These are phyloP conservation scores for Hephaestus fuliginosus DNA, from an alignment of 2,797 vertebrate species.

Conservation along the genomic window DNA sequence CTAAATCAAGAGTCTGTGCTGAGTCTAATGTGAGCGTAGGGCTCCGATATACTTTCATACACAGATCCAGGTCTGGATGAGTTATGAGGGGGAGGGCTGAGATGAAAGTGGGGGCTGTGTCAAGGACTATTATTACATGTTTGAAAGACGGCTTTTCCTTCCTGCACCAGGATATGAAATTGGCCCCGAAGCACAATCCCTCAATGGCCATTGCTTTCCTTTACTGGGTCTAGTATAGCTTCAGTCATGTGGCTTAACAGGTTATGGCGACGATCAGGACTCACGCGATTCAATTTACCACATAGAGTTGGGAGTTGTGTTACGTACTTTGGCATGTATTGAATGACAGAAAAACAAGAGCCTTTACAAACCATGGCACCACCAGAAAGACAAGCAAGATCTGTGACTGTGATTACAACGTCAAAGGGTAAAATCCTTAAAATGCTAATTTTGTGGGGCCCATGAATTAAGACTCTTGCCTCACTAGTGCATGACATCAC, in stretches of 20 bases:
- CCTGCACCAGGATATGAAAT: constrained; percentile 64
- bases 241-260: constrained; percentile 41
- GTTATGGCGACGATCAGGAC: constrained; percentile 25
- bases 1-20: constrained; percentile 42
- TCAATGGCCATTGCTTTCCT: constrained; percentile 37
- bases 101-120: constrained; percentile 64
- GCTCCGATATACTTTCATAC: constrained; percentile 37
- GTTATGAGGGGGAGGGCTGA: constrained; percentile 56
- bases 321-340: constrained; percentile 19
- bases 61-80: constrained; percentile 48
- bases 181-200: constrained; percentile 52
- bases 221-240: constrained; percentile 43
- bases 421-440: constrained; percentile 11
- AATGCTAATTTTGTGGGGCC: constrained; percentile 16
- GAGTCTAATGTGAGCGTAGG: constrained; percentile 26
- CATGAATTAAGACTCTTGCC: constrained; percentile 32
- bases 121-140: constrained; percentile 65
- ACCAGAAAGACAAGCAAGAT: constrained; percentile 22
- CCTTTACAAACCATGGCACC: constrained; percentile 16
- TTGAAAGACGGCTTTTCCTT: constrained; percentile 63
- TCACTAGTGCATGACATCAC: constrained; percentile 7
- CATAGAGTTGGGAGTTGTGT: background rate
- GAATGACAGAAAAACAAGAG: constrained; percentile 15
- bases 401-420: constrained; percentile 7
- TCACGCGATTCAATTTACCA: constrained; percentile 5